Evolutionary conservation across 2,888 invertebrate genomes (phyloP).

Genomic region (Apotomis turbidana): DNA sequence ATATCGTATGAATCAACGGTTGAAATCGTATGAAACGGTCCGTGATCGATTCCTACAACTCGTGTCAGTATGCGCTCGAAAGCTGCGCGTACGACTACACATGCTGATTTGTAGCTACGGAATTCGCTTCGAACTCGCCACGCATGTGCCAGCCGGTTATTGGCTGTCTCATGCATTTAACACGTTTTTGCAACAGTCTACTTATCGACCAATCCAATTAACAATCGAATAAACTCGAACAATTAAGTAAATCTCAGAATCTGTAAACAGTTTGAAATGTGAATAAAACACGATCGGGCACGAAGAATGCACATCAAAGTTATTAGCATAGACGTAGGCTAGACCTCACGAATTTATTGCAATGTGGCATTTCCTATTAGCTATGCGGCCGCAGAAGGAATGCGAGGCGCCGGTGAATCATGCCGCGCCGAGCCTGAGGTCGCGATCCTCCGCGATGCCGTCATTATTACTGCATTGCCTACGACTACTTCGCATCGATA

Average conservation of each 20-base stretch:
- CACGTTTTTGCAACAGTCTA: slow-evolving; percentile 23
- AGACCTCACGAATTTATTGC: slow-evolving; percentile 64
- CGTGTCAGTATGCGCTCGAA: slow-evolving; percentile 60
- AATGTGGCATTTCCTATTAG: slow-evolving; percentile 76
- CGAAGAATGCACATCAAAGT: slow-evolving; percentile 29
- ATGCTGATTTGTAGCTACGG: slow-evolving; percentile 64
- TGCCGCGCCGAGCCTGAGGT: slow-evolving; percentile 60
- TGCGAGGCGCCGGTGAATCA: slow-evolving; percentile 75
- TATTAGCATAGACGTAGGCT: slow-evolving; percentile 42
- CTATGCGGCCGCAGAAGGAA: slow-evolving; percentile 70
- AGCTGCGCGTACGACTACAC: slow-evolving; percentile 56
- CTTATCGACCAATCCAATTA: background rate
- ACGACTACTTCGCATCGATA: slow-evolving; percentile 11
- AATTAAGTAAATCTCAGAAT: background rate
- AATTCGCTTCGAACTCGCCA: slow-evolving; percentile 57
- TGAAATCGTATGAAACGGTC: slow-evolving; percentile 46
- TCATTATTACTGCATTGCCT: slow-evolving; percentile 66
- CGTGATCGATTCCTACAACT: slow-evolving; percentile 59
- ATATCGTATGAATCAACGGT: slow-evolving; percentile 59
- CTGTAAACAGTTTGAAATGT: background rate
- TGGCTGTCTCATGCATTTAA: slow-evolving; percentile 16
- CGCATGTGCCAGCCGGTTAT: slow-evolving; percentile 39
- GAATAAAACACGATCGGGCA: slow-evolving; percentile 15
- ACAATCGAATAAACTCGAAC: background rate
- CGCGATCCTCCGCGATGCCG: slow-evolving; percentile 67